Conservation (phyloP, 2,888 invertebrate genomes). For the Caenorhabditis sp. region DNA sequence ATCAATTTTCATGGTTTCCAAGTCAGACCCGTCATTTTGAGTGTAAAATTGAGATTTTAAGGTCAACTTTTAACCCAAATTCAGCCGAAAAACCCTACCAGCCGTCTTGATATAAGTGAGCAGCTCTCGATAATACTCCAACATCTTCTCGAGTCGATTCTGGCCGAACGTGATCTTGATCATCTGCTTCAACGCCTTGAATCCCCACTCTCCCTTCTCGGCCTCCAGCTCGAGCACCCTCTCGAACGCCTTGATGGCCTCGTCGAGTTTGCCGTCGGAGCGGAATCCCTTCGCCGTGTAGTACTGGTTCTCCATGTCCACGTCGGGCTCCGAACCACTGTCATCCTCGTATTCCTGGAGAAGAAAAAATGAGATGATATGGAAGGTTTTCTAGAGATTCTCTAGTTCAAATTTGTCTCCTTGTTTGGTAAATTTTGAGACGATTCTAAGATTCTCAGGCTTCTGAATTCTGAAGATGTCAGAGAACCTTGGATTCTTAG, state of each 20-base stretch:
- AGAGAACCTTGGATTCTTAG: too few relatives aligned
- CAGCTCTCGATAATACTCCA: constrained; percentile 95
- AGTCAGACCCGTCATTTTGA: too few relatives aligned
- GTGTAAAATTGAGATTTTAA: too few relatives aligned
- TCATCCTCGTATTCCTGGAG: constrained; percentile 95
- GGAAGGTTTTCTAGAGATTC: neutral
- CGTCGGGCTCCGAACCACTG: constrained; percentile 98
- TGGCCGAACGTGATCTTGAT: constrained; percentile 99
- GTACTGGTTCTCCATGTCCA: constrained; percentile 99
- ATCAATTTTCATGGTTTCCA: too few relatives aligned
- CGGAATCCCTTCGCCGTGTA: constrained; percentile 99
- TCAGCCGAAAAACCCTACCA: constrained; percentile 24
- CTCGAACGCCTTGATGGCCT: constrained; percentile 92
- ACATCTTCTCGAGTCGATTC: constrained; percentile 96
- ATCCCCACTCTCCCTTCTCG: constrained; percentile 99
- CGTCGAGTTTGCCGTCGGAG: constrained; percentile 92
- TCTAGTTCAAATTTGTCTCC: neutral
- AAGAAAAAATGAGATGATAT: neutral
- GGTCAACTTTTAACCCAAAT: too few relatives aligned
- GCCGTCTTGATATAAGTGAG: constrained; percentile 99
- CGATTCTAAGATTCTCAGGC: too few relatives aligned
- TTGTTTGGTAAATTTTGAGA: too few relatives aligned
- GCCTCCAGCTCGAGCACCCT: constrained; percentile 95
- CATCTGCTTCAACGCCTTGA: constrained; percentile 99
- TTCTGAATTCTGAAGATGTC: too few relatives aligned